Conservation (phyloP, 1,140 invertebrate genomes). For the Anastrepha ludens region DNA sequence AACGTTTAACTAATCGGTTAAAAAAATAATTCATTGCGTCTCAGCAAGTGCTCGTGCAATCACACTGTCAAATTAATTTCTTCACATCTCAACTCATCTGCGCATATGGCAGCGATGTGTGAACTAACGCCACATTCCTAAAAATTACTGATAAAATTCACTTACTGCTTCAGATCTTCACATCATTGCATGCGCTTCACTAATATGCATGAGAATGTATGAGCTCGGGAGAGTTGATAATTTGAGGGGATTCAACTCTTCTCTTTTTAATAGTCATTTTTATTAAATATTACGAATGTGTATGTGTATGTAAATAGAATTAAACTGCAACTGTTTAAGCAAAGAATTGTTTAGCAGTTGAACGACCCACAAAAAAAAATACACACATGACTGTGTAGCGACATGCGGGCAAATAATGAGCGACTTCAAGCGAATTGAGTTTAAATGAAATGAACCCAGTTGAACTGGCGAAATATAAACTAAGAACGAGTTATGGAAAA, state of each 20-base stretch:
- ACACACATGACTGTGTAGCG: background rate
- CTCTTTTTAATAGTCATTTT: background rate
- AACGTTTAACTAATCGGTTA: too few species aligned
- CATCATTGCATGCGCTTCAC: background rate
- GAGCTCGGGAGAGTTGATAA: background rate
- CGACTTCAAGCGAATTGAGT: background rate
- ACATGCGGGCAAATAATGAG: conserved; percentile 3
- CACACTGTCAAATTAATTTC: background rate
- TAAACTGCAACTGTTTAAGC: conserved; percentile 13
- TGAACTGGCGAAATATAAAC: background rate
- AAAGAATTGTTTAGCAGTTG: conserved; percentile 1
- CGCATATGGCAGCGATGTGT: background rate
- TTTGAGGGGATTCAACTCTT: background rate
- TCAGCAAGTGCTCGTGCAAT: background rate
- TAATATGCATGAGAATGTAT: background rate
- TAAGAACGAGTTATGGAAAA: background rate
- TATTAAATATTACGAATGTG: background rate
- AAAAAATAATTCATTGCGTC: background rate
- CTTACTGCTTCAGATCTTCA: too few species aligned
- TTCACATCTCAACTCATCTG: background rate
- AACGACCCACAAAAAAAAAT: background rate
- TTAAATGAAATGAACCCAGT: background rate
- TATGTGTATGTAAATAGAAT: background rate
- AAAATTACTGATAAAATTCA: background rate
- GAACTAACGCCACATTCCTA: background rate